These are phyloP conservation scores for Pterobdella sp. DNA, from an alignment of 2,888 invertebrate genomes.

Conservation along the genomic window DNA sequence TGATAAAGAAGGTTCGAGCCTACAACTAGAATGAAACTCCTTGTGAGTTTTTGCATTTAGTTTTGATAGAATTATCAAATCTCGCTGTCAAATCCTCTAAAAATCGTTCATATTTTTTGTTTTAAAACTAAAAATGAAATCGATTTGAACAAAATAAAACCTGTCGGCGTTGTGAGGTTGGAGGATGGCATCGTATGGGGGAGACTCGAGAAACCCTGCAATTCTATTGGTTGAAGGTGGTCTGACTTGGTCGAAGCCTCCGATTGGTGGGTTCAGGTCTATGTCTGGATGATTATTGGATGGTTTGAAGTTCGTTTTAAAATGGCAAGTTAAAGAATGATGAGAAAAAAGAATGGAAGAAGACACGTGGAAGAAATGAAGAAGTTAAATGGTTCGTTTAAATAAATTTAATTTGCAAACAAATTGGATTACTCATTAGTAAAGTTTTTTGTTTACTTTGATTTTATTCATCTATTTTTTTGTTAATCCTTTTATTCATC, in stretches of 20 bases:
- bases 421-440: neutral
- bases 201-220: conserved; percentile 8
- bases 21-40: no score
- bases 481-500: conserved; percentile 17
- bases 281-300: neutral
- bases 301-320: neutral
- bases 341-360: no score
- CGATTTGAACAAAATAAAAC: no score
- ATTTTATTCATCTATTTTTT: conserved; percentile 2
- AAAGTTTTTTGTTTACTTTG: neutral
- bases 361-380: no score
- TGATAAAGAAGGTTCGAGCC: neutral
- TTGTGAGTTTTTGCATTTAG: no score
- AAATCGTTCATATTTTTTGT: no score
- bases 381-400: no score
- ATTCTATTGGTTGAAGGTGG: conserved; percentile 12
- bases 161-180: neutral
- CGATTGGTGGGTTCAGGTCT: conserved; percentile 4
- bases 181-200: neutral
- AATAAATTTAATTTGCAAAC: no score
- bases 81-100: no score
- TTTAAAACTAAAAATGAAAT: no score
- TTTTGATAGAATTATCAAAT: no score
- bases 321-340: no score
- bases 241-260: conserved; percentile 8